A percentile compares a stretch with the other conserved stretches of the same genome.
Evolutionary conservation across 2,888 invertebrate genomes (phyloP).

Genomic region (Leucoptera coffeella): DNA sequence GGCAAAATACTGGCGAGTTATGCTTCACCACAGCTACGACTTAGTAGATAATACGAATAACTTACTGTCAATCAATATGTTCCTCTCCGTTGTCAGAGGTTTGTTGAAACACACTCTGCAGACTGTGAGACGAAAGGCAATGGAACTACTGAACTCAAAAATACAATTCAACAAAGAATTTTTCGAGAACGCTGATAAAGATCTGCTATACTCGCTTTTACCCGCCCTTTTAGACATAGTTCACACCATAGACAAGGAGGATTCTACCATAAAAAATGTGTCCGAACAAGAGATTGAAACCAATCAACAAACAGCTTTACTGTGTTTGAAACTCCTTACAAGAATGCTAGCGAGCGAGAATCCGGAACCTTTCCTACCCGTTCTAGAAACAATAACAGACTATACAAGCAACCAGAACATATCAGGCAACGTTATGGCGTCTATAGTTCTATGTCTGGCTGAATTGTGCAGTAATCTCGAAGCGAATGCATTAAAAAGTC

Average conservation of each 20-base stretch:
- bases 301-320: conserved; percentile 75
- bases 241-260: conserved; percentile 35
- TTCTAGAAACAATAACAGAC: conserved; percentile 62
- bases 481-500: conserved; percentile 64
- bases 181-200: conserved; percentile 43
- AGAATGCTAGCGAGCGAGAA: conserved; percentile 62
- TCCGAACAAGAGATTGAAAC: conserved; percentile 55
- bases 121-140: conserved; percentile 69
- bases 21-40: conserved; percentile 74
- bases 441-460: conserved; percentile 68
- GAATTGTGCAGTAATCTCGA: conserved; percentile 72
- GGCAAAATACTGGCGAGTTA: conserved; percentile 76
- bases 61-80: conserved; percentile 71
- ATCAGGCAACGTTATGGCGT: conserved; percentile 62
- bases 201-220: conserved; percentile 52
- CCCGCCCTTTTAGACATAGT: conserved; percentile 57
- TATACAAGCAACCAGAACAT: conserved; percentile 47
- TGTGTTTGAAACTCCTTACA: conserved; percentile 78
- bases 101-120: conserved; percentile 64
- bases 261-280: conserved; percentile 15
- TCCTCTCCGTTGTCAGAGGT: conserved; percentile 70
- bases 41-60: conserved; percentile 75
- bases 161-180: conserved; percentile 63
- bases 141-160: conserved; percentile 81
- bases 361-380: conserved; percentile 63